Evolutionary conservation across 2,113 vertebrate genomes (phyloP), one percentile per base, ranked within the genome.

Genomic region (Antigone vipio): DNA sequence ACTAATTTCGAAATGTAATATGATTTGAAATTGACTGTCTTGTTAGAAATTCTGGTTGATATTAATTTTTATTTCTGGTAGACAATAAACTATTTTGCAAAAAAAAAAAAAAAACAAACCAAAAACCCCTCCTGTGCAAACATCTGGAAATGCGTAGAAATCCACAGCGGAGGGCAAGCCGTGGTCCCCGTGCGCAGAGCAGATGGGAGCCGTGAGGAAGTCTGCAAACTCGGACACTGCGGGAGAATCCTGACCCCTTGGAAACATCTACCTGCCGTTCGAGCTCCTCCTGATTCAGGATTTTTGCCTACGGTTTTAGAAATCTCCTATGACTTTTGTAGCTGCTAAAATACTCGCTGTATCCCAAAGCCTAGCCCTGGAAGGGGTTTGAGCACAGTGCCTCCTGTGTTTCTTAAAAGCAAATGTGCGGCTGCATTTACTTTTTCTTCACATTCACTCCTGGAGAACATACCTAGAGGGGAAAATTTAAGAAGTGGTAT

Each of bases 41-140:
- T 35, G 83, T 97, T 89, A 71, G 63, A 96, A 96, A 94, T 95
- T 97, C 95, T 97, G 92, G 94, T 95, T 97, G 85, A 77, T 98
- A 89, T 52, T 97, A 91, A 91, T 96, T 97, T 97, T 96, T 97
- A 49, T 85, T 95, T 94, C 85, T 76, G 62, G 68, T 53, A 85
- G 74, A 79, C 73, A 82, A 49, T 26, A 52, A 89, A 76, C 44
- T 32, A 58, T 76, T 79, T 95, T 95, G 75, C 87, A 89, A 89
- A 91, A 91, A 85, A 69, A 44, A 44, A 44, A 42, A 42, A 42
- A 42, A 38, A 38, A 38, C 38, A 44, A 44, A 44, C 11, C 11
- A 42, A 42, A 38, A 38, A 38, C 38, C 40, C 42, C 50, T 83
- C 79, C 59, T 44, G 29, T 92, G 64, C 47, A 89, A 93, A 67